Evolutionary conservation across 2,888 invertebrate species (phyloP).

Genomic region (Melanchra persicariae): DNA sequence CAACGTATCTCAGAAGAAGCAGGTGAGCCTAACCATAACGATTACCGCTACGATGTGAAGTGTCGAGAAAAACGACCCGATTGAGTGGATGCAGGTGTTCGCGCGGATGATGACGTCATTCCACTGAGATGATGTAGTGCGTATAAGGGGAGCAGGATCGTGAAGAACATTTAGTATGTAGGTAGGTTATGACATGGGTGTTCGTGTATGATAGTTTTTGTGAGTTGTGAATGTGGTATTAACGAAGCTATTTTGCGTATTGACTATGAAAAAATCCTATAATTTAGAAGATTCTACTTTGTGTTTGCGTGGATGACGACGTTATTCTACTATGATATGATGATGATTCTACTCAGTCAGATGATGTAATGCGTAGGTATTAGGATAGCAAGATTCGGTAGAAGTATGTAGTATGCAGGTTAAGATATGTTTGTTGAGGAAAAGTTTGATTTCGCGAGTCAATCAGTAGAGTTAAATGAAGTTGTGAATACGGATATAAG

Average conservation of each 20-base stretch:
- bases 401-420: neutral
- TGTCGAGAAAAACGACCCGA: slow-evolving; percentile 42
- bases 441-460: no score
- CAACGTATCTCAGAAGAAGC: slow-evolving; percentile 26
- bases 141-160: slow-evolving; percentile 20
- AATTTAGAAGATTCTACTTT: no score
- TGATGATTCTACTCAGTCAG: no score
- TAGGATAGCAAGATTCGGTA: neutral
- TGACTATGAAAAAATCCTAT: neutral
- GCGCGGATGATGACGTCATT: slow-evolving; percentile 44
- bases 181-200: neutral
- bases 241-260: neutral
- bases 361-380: slow-evolving; percentile 46
- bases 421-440: no score
- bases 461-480: no score
- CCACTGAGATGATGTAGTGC: slow-evolving; percentile 45
- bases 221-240: neutral
- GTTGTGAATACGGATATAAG: no score
- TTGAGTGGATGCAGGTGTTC: slow-evolving; percentile 54
- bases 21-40: slow-evolving; percentile 45
- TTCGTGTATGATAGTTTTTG: no score
- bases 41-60: slow-evolving; percentile 39
- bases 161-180: no score
- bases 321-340: no score
- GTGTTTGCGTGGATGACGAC: no score